Evolutionary conservation across 2,113 vertebrate genomes (phyloP), one percentile per base, ranked within the genome.

Genomic region (Ceratotherium simum): DNA sequence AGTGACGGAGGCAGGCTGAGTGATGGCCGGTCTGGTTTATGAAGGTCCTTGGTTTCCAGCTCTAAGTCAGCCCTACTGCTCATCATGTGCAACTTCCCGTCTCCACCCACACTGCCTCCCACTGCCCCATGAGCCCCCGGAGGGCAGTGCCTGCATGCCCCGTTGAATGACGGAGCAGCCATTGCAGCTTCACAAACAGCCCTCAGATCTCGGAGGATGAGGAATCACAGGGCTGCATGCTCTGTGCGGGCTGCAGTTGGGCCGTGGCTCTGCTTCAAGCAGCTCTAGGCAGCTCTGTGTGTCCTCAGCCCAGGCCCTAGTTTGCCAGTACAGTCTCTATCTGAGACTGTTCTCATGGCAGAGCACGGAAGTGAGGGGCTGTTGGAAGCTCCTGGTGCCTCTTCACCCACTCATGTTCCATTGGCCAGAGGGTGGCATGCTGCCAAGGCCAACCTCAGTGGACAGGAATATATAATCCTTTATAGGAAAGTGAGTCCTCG

Each of bases 111-210:
- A 1, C 20, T 9, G 8, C 18, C 3, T 42, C 42, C 48, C 2
- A 2, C 11, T 3, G 9, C 27, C 48, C 48, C 5, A 0, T 0
- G 0, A 25, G 46, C n/a, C 62, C 39, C 33, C 1, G 0, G 27
- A 69, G 80, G 31, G 31, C 60, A 62, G 73, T 54, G 33, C 23
- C 36, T 1, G 1, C 46, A 42, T 39, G 56, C 81, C n/a, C 21
- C 4, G 0, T 1, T 6, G 33, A 18, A 23, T 6, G 42, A 11
- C 8, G 67, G 33, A 4, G 18, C 16, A 20, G 16, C 62, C 39
- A 1, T 5, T 0, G 29, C 48, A 48, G 56, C n/a, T 1, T 25
- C 1, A 1, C 36, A 7, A 2, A 0, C 31, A 33, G 70, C 46
- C 27, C 18, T 48, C 31, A 0, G 0, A 2, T 14, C 33, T 25